Evolutionary conservation across 2,797 vertebrate species (phyloP).

Genomic region (Myotis pilosus): DNA sequence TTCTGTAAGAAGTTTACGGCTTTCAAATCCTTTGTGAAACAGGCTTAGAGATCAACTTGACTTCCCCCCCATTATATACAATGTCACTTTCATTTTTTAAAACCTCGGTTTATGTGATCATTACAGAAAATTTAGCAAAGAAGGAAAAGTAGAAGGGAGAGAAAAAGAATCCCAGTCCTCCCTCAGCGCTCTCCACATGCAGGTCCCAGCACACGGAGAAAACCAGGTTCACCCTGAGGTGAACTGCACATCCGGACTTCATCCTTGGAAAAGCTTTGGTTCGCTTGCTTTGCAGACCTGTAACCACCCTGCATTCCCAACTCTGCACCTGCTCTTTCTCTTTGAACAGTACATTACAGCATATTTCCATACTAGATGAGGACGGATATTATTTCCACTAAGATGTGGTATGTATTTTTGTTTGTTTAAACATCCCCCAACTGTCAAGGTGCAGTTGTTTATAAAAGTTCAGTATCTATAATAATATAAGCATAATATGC

Average conservation of each 20-base stretch:
- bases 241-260: not conserved
- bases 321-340: not conserved
- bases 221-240: not conserved
- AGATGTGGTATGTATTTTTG: not conserved
- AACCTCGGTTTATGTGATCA: not conserved
- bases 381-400: not conserved
- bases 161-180: not conserved
- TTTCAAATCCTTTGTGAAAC: slow-evolving; percentile 45
- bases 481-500: too few species aligned
- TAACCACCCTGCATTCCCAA: not conserved
- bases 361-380: not conserved
- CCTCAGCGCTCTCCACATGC: fast-evolving
- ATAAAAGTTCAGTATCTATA: not conserved
- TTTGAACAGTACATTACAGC: not conserved
- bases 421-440: not conserved
- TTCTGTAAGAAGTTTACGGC: slow-evolving; percentile 25
- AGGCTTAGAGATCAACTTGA: slow-evolving; percentile 49
- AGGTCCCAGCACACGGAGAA: not conserved
- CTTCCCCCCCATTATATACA: not conserved
- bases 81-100: not conserved
- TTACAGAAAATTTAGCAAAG: slow-evolving; percentile 14
- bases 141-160: not conserved
- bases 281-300: not conserved
- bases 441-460: not conserved
- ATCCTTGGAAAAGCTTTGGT: not conserved